phyloP scores from a whole-genome alignment of 2,113 vertebrate genomes.

The Melospiza melodia region DNA sequence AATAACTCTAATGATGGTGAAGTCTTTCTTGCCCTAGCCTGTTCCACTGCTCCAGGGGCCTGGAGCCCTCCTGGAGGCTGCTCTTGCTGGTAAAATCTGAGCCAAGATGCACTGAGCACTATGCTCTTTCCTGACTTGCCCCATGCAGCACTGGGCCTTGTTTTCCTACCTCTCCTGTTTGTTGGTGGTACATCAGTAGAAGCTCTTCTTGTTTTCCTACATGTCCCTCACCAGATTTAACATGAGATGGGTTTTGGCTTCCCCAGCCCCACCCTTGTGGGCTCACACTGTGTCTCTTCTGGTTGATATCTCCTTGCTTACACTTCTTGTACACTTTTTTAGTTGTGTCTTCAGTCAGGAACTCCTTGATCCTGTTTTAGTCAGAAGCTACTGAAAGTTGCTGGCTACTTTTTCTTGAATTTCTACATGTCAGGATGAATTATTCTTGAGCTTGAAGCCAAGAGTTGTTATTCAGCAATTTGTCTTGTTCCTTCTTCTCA shows the following conservation, averaged over 20 bases:
- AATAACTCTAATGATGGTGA: not conserved
- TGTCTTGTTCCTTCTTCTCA: not conserved
- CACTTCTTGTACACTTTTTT: not conserved
- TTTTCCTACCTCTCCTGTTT: not conserved
- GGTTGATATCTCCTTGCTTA: not conserved
- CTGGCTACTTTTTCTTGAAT: not conserved
- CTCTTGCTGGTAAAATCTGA: not conserved
- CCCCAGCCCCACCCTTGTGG: not conserved
- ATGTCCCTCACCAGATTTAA: not conserved
- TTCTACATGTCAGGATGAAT: not conserved
- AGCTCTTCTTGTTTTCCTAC: not conserved
- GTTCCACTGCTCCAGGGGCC: not conserved
- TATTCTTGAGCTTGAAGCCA: not conserved
- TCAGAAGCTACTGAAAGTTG: not conserved
- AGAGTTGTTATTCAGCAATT: not conserved
- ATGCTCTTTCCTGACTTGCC: not conserved
- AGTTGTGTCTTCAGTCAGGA: not conserved
- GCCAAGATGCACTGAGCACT: not conserved
- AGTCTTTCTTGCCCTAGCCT: not conserved
- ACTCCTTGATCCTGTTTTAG: not conserved
- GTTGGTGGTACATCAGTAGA: not conserved
- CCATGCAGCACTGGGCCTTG: not conserved
- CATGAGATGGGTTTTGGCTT: not conserved
- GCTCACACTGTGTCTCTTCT: not conserved
- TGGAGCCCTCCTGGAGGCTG: not conserved